Percentiles rank a stretch among this genome's conserved stretches.
phyloP scores from a whole-genome alignment of 2,888 invertebrate species.

The Leptinotarsa tumamoca region DNA sequence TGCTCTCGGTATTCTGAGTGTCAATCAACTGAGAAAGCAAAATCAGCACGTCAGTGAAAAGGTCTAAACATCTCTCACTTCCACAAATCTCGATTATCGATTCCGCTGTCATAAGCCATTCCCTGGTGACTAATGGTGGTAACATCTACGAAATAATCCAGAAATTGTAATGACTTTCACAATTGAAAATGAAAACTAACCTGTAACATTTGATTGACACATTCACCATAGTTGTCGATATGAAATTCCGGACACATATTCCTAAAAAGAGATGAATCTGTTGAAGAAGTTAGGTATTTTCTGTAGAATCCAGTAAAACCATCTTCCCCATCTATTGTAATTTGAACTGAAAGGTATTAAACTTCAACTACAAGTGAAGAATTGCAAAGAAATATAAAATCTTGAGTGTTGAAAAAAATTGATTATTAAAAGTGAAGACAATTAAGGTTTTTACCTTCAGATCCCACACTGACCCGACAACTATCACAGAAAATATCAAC shows the following conservation, averaged over 20 bases:
- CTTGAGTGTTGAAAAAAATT: no score
- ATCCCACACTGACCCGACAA: slow-evolving; percentile 32
- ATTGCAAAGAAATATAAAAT: no score
- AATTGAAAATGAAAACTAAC: slow-evolving; percentile 12
- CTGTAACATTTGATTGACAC: slow-evolving; percentile 42
- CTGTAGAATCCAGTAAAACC: slow-evolving; percentile 42
- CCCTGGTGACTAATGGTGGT: slow-evolving; percentile 57
- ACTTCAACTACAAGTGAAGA: neutral
- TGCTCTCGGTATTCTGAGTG: slow-evolving; percentile 51
- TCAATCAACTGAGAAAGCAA: slow-evolving; percentile 57
- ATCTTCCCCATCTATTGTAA: slow-evolving; percentile 37
- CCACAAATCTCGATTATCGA: slow-evolving; percentile 50
- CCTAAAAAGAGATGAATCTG: slow-evolving; percentile 31
- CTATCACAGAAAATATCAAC: slow-evolving; percentile 46
- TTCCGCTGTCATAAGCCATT: slow-evolving; percentile 57
- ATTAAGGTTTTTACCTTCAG: slow-evolving; percentile 37
- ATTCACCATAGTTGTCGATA: slow-evolving; percentile 49
- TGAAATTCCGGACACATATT: slow-evolving; percentile 45
- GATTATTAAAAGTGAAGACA: neutral
- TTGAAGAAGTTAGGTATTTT: slow-evolving; percentile 37
- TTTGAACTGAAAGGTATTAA: slow-evolving; percentile 37
- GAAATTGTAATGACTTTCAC: neutral
- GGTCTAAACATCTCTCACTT: slow-evolving; percentile 49
- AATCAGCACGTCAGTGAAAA: slow-evolving; percentile 57
- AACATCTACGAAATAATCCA: slow-evolving; percentile 45